Evolutionary conservation across 2,113 vertebrate genomes (phyloP).

Genomic region (Arothron firmamentum): DNA sequence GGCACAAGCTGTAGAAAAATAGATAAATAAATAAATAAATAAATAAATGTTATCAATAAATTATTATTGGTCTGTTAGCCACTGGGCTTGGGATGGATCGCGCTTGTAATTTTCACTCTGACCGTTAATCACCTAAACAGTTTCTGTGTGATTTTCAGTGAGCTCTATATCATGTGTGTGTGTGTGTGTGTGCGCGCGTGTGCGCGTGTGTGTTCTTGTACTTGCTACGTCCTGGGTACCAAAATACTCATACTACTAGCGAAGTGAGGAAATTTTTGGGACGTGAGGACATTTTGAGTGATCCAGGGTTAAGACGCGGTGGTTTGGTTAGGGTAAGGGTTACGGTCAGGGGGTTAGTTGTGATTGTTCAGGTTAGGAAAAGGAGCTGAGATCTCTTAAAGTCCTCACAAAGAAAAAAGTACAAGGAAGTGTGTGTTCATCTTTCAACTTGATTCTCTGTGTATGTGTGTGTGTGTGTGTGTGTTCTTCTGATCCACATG

Average conservation of each 20-base stretch:
- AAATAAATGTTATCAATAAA: slow-evolving; percentile 66
- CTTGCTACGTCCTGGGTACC: background rate
- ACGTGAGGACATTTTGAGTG: too few relatives aligned
- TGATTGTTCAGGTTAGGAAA: too few relatives aligned
- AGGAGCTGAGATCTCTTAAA: too few relatives aligned
- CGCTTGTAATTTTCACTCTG: slow-evolving; percentile 56
- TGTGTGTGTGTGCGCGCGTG: background rate
- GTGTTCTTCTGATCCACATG: background rate
- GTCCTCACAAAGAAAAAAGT: too few relatives aligned
- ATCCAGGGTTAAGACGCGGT: too few relatives aligned
- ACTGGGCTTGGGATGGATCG: slow-evolving; percentile 56
- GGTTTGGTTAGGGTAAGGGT: too few relatives aligned
- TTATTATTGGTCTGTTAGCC: slow-evolving; percentile 68
- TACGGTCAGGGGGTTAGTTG: too few relatives aligned
- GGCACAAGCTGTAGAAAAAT: slow-evolving; percentile 1
- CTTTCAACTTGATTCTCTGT: background rate
- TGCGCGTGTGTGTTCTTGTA: background rate
- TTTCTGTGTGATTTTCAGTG: slow-evolving; percentile 44
- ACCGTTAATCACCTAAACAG: slow-evolving; percentile 57
- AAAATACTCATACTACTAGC: too few relatives aligned
- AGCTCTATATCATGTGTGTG: slow-evolving; percentile 2
- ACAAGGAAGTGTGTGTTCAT: too few relatives aligned
- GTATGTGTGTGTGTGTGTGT: background rate
- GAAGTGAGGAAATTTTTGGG: too few relatives aligned
- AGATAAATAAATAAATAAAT: background rate